Evolutionary conservation across 2,797 vertebrate genomes (phyloP), one percentile per base, ranked within the genome.

Genomic region (Euphonia xanthogaster): DNA sequence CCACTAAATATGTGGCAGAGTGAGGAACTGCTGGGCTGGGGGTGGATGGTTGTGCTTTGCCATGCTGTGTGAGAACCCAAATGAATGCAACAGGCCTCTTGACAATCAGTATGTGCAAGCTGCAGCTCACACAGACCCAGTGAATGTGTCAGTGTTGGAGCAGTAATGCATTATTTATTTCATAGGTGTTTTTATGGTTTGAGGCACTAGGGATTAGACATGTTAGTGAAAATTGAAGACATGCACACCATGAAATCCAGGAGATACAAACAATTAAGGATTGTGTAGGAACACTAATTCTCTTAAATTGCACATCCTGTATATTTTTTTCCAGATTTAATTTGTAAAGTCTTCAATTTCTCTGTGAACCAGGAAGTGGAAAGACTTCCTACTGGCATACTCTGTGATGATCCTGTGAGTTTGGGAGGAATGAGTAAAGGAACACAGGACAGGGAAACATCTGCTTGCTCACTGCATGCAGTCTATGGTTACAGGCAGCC

Each of bases 401-500:
- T 28, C 33, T 70, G 61, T 66, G 62, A 14, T 63, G 92, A 22
- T 42, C 33, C 40, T 48, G 7, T 63, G 67, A 86, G 63, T 27
- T 50, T 22, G n/a, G 82, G 31, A 94, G 62, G 37, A 82, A 44
- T 17, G 39, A 75, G 57, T 47, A 53, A 87, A 83, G 71, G 53
- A 60, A 4, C 71, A 65, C 28, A 44, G 79, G 73, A 37, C 30
- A 5, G 5, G 82, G 48, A 88, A 89, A 78, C 53, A 48, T 57
- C 79, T 73, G 55, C 54, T 85, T 1, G 4, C 45, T 92, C 45
- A 30, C 70, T 37, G 12, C 51, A 12, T 1, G 1, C 0, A 0
- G 45, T 62, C 78, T 80, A 12, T 31, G 42, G 71, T 93, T 91
- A 58, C 82, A 93, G 61, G 42, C 85, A 81, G 62, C 75, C 68